Evolutionary conservation across 2,113 vertebrate genomes (phyloP).

Genomic region (Chauna torquata): DNA sequence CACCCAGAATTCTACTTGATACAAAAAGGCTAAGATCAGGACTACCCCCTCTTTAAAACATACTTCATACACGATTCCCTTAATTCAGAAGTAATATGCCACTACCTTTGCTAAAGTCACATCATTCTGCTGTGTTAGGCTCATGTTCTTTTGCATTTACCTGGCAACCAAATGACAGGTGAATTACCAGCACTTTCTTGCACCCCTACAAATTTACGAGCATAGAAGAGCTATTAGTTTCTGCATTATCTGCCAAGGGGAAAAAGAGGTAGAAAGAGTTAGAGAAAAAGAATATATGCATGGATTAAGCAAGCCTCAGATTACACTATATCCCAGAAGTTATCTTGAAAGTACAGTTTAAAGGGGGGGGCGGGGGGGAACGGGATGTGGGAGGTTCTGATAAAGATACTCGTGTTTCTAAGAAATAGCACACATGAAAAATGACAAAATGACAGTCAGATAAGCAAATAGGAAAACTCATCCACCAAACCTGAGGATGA

Average conservation of each 20-base stretch:
- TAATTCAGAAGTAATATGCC: neutral
- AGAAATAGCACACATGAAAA: constrained; percentile 45
- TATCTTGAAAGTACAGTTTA: constrained; percentile 32
- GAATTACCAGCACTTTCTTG: neutral
- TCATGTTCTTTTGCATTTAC: neutral
- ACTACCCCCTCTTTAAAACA: neutral
- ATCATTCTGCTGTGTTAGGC: neutral
- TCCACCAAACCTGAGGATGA: neutral
- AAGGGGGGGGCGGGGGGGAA: neutral
- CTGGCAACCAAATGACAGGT: neutral
- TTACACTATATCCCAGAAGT: constrained; percentile 17
- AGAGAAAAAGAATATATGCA: neutral
- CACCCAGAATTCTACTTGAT: neutral
- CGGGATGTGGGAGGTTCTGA: constrained; percentile 3
- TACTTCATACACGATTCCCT: neutral
- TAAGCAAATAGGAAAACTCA: constrained; percentile 28
- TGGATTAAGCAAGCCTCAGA: constrained; percentile 11
- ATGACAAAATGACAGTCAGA: constrained; percentile 2
- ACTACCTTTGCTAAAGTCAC: neutral
- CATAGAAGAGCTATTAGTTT: neutral
- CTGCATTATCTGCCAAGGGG: neutral
- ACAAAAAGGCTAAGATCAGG: neutral
- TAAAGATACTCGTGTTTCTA: constrained; percentile 42
- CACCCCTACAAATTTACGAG: neutral
- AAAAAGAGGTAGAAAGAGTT: neutral